These are phyloP conservation scores for Oriolus oriolus DNA, from an alignment of 2,113 vertebrate genomes.

Conservation along the genomic window DNA sequence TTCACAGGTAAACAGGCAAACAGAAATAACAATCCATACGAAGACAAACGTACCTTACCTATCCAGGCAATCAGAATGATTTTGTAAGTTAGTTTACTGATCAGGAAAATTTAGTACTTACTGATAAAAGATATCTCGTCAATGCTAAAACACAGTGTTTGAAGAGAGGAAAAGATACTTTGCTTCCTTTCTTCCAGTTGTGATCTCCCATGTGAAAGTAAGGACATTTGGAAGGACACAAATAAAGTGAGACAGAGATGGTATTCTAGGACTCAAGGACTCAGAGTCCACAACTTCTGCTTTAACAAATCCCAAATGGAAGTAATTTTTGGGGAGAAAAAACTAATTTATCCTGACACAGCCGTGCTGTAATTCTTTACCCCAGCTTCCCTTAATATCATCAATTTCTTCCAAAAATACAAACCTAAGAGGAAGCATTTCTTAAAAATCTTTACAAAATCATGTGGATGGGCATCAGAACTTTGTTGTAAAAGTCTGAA, in stretches of 20 bases:
- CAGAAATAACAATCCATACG: not conserved
- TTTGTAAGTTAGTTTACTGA: not conserved
- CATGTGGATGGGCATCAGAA: not conserved
- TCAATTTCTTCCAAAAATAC: not conserved
- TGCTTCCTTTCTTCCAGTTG: not conserved
- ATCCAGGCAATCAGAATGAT: not conserved
- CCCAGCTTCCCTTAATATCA: not conserved
- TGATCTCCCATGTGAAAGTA: not conserved
- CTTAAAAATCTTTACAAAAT: not conserved
- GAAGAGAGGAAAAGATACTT: not conserved
- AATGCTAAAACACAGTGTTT: not conserved
- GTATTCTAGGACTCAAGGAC: not conserved
- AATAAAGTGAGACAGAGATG: not conserved
- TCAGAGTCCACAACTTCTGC: not conserved
- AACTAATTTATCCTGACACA: not conserved
- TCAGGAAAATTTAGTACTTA: not conserved
- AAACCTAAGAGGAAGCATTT: not conserved
- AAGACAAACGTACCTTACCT: not conserved
- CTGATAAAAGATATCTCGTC: not conserved
- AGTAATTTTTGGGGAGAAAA: fast-evolving
- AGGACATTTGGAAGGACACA: not conserved
- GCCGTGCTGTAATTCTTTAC: not conserved
- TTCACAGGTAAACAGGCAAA: not conserved
- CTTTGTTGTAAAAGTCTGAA: not conserved
- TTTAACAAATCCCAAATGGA: not conserved